Evolutionary conservation across 2,113 vertebrate species (phyloP), one percentile per base, ranked within the genome.

Genomic region (Junco hyemalis): DNA sequence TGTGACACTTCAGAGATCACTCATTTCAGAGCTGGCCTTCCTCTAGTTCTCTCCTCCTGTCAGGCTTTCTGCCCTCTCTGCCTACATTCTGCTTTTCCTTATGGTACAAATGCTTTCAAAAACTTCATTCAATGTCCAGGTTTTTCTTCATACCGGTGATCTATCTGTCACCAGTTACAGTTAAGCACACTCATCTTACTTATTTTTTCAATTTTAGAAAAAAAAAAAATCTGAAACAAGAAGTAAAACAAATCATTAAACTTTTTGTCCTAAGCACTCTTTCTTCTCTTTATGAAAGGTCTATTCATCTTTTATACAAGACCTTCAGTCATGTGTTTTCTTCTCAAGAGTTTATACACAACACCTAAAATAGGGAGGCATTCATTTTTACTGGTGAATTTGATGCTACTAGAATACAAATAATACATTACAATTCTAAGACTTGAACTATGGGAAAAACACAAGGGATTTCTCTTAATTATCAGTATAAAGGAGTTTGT

Each of bases 371-470:
- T 28, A 81, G 44, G 42, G 50, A 87, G 36, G 36, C 59, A 89
- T 92, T 93, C 57, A 88, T 91, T 93, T 93, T 87, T 40, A 69
- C 23, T 7, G 4, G 29, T 6, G 6, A 50, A 72, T 80, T 89
- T 91, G 73, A 80, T 10, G 12, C 47, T 63, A 36, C 65, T 71
- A n/a, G 72, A 93, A 91, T 94, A 85, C 54, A 82, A 92, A 95
- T 89, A 82, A 45, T 45, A 45, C 9, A 6, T 72, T 76, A 44
- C 33, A 66, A 56, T 92, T 54, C 51, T 48, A 63, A 47, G 59
- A 20, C 36, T 53, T 40, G 24, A 70, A 80, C 12, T 50, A 53
- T 15, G 28, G 21, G 47, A 59, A 61, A 92, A 93, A 16, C 4
- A 28, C 9, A 14, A 4, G 9, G 9, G 2, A 73, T 93, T 96